Evolutionary conservation across 2,113 vertebrate genomes (phyloP).

Genomic region (Silurus asotus): DNA sequence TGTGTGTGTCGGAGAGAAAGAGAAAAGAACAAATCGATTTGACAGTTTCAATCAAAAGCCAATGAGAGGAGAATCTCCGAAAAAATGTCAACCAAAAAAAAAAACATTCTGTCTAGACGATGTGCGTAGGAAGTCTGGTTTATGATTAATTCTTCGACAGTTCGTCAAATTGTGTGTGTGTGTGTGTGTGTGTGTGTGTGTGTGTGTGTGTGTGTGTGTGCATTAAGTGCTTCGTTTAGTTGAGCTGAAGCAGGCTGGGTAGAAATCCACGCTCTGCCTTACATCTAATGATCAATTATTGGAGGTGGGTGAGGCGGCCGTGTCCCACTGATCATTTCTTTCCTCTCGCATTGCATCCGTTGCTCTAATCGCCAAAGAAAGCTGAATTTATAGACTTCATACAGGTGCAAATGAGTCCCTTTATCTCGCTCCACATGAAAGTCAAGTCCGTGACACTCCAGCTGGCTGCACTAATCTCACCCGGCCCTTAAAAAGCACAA

Average conservation of each 20-base stretch:
- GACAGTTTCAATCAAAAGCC: conserved; percentile 26
- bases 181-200: conserved; percentile 29
- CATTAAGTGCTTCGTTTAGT: background rate
- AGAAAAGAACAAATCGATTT: background rate
- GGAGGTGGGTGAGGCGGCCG: conserved; percentile 8
- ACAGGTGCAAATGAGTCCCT: conserved; percentile 44
- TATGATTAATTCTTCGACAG: background rate
- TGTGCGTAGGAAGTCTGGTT: background rate
- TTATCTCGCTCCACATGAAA: conserved; percentile 44
- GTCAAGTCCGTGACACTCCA: conserved; percentile 38
- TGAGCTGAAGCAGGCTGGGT: background rate
- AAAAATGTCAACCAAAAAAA: background rate
- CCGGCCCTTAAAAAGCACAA: conserved; percentile 47
- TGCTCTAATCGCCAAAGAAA: conserved; percentile 12
- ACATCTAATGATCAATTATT: conserved; percentile 45
- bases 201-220: conserved; percentile 37
- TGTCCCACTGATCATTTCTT: background rate
- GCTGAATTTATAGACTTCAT: conserved; percentile 35
- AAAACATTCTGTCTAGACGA: conserved; percentile 1
- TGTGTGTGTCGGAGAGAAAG: background rate
- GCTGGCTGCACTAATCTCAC: conserved; percentile 42
- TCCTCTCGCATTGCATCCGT: background rate
- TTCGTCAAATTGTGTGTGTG: conserved; percentile 18
- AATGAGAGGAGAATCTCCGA: background rate
- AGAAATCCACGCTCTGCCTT: conserved; percentile 32